A percentile compares a stretch with the other conserved stretches of the same genome.
Conservation (phyloP, 2,113 vertebrate genomes). For the Rhegmatorhina hoffmannsi region DNA sequence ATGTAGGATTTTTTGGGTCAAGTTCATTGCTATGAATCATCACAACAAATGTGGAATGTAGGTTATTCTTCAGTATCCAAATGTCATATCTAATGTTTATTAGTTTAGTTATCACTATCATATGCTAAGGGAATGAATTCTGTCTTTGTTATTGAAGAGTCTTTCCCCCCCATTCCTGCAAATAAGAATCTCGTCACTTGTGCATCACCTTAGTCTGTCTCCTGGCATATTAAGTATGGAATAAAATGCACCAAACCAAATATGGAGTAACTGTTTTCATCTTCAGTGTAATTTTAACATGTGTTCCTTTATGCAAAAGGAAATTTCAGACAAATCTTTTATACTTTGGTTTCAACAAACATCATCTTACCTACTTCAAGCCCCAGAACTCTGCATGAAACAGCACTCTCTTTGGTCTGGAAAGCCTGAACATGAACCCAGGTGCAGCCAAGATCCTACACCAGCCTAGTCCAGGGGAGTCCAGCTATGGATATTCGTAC, state of each 20-base stretch:
- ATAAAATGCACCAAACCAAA: background rate
- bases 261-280: background rate
- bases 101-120: background rate
- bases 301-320: background rate
- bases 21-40: constrained; percentile 9
- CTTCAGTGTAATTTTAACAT: background rate
- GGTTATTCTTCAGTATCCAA: background rate
- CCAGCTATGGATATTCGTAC: background rate
- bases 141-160: background rate
- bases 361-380: background rate
- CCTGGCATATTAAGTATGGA: background rate
- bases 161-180: background rate
- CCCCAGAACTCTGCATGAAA: background rate
- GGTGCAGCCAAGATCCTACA: background rate
- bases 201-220: background rate
- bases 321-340: background rate
- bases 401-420: background rate
- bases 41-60: background rate
- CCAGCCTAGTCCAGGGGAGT: background rate
- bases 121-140: background rate
- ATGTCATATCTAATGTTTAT: background rate
- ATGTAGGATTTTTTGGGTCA: background rate
- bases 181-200: background rate
- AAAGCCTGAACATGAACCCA: background rate
- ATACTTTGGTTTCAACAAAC: background rate